These are phyloP conservation scores for Cuculus canorus DNA, from an alignment of 2,797 vertebrate species.

Conservation along the genomic window DNA sequence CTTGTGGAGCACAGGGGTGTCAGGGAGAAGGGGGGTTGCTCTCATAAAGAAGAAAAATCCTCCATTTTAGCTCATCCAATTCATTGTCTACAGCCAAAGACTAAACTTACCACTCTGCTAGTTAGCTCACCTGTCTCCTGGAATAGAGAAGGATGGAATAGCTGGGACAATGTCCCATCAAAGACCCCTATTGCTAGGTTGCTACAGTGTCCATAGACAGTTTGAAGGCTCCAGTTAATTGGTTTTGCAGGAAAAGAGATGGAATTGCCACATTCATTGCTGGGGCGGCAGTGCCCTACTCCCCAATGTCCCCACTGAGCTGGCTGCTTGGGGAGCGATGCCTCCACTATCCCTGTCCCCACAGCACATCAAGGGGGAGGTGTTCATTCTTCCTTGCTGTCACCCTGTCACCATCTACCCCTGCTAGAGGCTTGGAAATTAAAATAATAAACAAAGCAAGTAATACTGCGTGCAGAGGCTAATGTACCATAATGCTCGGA, in stretches of 20 bases:
- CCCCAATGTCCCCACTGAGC: neutral
- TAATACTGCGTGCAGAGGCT: neutral
- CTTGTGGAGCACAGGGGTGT: neutral
- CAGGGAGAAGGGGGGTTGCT: neutral
- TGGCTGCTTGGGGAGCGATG: rapidly evolving
- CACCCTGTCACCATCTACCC: neutral
- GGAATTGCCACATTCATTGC: neutral
- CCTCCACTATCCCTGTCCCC: neutral
- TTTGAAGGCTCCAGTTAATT: neutral
- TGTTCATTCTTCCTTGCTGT: neutral
- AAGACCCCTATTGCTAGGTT: neutral
- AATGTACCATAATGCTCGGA: constrained; percentile 36
- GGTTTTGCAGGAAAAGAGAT: neutral
- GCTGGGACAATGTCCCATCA: neutral
- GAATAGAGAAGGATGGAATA: neutral
- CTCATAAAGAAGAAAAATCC: neutral
- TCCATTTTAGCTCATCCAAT: neutral
- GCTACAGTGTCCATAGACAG: rapidly evolving
- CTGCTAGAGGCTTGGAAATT: constrained; percentile 39
- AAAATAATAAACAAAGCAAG: constrained; percentile 61
- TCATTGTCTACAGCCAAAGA: neutral
- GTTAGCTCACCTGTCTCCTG: neutral
- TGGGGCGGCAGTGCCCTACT: neutral
- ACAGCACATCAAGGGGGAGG: rapidly evolving
- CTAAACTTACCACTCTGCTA: neutral